Evolutionary conservation across 2,888 invertebrate genomes (phyloP), one percentile per base, ranked within the genome.

Genomic region (Stenotaenia linearis): DNA sequence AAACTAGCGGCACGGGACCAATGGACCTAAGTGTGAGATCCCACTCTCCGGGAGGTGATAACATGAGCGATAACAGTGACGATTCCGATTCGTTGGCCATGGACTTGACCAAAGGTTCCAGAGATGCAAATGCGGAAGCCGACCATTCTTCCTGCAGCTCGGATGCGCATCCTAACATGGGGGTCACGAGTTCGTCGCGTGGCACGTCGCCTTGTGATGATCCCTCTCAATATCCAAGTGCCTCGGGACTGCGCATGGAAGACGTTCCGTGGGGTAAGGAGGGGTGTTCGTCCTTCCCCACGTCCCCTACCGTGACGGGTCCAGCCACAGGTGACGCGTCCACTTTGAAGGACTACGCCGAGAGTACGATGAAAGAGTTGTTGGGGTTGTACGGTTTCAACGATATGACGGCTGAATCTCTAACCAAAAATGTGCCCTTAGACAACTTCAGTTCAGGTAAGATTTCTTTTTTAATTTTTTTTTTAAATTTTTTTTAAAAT

Each of bases 301-400:
- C 23, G 50, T 45, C 80, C 78, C 78, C 81, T 69, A 81, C 79
- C 78, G 78, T 80, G 78, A 21, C 78, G 5, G 80, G 80, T 61
- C 30, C 77, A 69, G n/a, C 75, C 21, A 50, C 82, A 37, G 50
- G 81, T 32, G 89, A 90, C 28, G 90, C 90, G 83, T 89, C 89
- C 82, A 91, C 91, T 82, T 89, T 93, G 86, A 89, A 92, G 83
- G 92, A 92, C 84, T 93, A 92, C 85, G 92, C 92, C 3, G 91
- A 92, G 88, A 92, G 91, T 83, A 93, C 93, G 10, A 92, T 93
- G 91, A 90, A 92, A 83, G 92, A 93, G 85, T 86, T 93, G 77
- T 87, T 93, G 79, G 91, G 92, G 32, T 92, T 93, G 83, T 93
- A 93, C 85, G 93, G 93, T 25, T 87, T 93, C 82, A 91, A 91